Conservation (phyloP, 1,140 invertebrate species). For the Drosophila micromelanica region DNA sequence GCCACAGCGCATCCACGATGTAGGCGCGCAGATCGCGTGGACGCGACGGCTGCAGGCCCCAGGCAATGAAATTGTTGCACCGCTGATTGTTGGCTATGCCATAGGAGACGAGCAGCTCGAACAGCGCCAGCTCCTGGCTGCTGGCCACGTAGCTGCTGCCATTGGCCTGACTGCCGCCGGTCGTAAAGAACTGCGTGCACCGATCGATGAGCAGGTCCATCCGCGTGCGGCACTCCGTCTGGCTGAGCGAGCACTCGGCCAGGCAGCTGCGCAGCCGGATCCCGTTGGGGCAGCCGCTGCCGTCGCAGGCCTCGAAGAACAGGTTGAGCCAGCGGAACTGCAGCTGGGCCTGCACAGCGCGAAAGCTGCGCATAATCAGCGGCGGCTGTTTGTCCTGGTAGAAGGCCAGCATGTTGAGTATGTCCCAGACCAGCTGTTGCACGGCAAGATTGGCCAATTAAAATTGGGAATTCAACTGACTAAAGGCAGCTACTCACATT, state of each 20-base stretch:
- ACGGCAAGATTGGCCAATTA: background rate
- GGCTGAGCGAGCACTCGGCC: constrained; percentile 53
- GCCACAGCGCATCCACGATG: constrained; percentile 74
- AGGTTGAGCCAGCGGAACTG: constrained; percentile 73
- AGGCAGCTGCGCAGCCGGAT: constrained; percentile 33
- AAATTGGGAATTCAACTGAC: background rate
- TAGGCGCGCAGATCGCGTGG: constrained; percentile 69
- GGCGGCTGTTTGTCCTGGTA: constrained; percentile 72
- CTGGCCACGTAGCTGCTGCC: constrained; percentile 61
- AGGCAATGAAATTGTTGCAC: constrained; percentile 80
- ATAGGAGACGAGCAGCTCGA: constrained; percentile 73
- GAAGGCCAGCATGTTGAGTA: constrained; percentile 75
- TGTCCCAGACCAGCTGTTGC: constrained; percentile 76
- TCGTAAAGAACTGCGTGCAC: constrained; percentile 75
- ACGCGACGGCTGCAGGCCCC: constrained; percentile 77
- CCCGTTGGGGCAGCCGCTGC: constrained; percentile 17
- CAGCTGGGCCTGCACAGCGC: constrained; percentile 68
- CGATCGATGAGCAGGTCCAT: constrained; percentile 78
- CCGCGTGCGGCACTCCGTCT: constrained; percentile 64
- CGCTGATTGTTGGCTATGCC: constrained; percentile 77
- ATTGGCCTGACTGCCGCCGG: constrained; percentile 11
- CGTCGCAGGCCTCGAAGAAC: constrained; percentile 60
- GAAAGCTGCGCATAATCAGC: constrained; percentile 69
- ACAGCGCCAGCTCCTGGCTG: constrained; percentile 66
- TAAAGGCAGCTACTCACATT: constrained; percentile 52